These are phyloP conservation scores for Trachelus tabidus DNA, from an alignment of 2,888 invertebrate species.

Conservation along the genomic window DNA sequence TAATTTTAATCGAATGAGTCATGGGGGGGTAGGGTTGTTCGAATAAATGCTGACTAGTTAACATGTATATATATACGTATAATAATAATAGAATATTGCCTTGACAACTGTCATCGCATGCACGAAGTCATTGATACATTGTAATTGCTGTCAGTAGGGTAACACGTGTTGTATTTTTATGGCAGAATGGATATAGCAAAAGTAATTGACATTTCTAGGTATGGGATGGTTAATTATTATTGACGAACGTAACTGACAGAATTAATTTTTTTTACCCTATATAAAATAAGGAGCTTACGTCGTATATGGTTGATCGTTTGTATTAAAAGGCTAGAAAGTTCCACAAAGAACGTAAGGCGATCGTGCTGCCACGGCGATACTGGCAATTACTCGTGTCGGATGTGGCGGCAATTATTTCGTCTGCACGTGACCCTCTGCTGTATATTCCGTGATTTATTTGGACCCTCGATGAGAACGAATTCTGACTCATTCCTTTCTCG, in stretches of 20 bases:
- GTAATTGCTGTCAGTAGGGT: not conserved
- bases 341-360: not conserved
- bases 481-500: not conserved
- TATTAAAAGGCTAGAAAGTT: not conserved
- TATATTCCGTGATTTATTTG: not conserved
- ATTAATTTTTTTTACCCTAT: not conserved
- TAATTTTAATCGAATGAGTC: conserved; percentile 41
- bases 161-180: too few relatives aligned
- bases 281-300: not conserved
- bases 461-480: not conserved
- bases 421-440: not conserved
- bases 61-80: not conserved
- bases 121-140: not conserved
- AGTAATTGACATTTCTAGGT: too few relatives aligned
- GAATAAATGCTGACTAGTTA: not conserved
- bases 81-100: not conserved
- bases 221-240: too few relatives aligned
- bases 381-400: not conserved
- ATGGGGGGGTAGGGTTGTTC: not conserved
- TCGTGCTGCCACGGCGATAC: not conserved
- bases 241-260: too few relatives aligned
- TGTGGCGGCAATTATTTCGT: not conserved
- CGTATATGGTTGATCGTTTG: not conserved
- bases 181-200: too few relatives aligned
- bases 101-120: not conserved